A percentile compares a stretch with the other conserved stretches of the same genome.
phyloP scores from a whole-genome alignment of 1,140 invertebrate species.

The Asbolus verrucosus region DNA sequence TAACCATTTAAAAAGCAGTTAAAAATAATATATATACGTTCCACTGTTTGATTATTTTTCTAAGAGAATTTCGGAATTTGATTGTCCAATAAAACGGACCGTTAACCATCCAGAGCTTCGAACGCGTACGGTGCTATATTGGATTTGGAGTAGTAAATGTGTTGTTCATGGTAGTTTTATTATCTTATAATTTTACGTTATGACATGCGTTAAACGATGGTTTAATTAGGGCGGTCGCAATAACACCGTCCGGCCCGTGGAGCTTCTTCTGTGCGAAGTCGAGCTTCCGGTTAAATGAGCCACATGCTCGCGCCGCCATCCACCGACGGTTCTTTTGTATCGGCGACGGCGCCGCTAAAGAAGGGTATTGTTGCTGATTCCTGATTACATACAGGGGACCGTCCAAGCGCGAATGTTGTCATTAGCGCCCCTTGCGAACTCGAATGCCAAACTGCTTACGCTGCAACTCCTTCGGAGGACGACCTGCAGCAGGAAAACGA shows the following conservation, averaged over 20 bases:
- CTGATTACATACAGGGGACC: conserved; percentile 38
- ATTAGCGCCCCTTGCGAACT: conserved; percentile 26
- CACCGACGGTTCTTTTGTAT: conserved; percentile 35
- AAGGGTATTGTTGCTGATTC: conserved; percentile 42
- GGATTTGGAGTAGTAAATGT: conserved; percentile 36
- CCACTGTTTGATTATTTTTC: conserved; percentile 59
- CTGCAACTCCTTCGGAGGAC: conserved; percentile 23
- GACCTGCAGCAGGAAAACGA: too few species aligned
- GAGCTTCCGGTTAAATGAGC: conserved; percentile 3
- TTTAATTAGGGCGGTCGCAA: conserved; percentile 33
- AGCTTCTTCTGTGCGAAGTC: background rate
- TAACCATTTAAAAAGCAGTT: conserved; percentile 61
- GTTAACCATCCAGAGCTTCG: conserved; percentile 52
- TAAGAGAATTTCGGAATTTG: conserved; percentile 60
- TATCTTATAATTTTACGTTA: conserved; percentile 32
- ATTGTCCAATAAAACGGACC: conserved; percentile 60
- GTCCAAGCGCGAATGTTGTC: conserved; percentile 38
- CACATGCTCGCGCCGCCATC: background rate
- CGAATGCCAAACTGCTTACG: conserved; percentile 8
- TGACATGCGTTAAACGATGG: conserved; percentile 9
- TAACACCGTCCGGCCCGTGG: conserved; percentile 11
- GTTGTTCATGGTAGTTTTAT: conserved; percentile 35
- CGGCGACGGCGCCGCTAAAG: conserved; percentile 38
- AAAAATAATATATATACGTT: conserved; percentile 57
- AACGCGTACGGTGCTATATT: conserved; percentile 28